phyloP scores from a whole-genome alignment of 2,113 vertebrate species.

The Peromyscus maniculatus region DNA sequence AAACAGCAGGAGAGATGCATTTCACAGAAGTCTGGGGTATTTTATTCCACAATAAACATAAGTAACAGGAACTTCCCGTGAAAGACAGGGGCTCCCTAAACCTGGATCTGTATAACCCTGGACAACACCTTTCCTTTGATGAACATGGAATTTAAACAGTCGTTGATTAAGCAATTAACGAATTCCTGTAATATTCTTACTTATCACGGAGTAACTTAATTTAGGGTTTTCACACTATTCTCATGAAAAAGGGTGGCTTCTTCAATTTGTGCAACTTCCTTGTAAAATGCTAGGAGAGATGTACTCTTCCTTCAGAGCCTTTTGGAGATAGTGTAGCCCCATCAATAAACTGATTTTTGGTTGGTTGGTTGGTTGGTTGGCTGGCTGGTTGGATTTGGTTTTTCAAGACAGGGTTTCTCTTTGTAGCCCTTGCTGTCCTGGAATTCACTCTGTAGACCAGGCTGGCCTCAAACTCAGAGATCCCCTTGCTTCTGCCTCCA shows the following conservation, averaged over 20 bases:
- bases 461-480: not conserved
- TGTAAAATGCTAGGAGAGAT: not conserved
- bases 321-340: not conserved
- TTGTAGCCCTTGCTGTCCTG: not conserved
- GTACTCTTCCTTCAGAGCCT: not conserved
- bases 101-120: not conserved
- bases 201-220: not conserved
- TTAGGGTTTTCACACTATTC: not conserved
- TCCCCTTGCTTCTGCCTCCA: not conserved
- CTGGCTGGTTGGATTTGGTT: not conserved
- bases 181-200: slow-evolving; percentile 18
- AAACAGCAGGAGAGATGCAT: not conserved
- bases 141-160: not conserved
- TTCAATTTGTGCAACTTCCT: slow-evolving; percentile 15
- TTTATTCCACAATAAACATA: not conserved
- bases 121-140: not conserved
- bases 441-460: not conserved
- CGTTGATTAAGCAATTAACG: not conserved
- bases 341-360: not conserved
- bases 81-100: not conserved
- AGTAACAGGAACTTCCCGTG: not conserved
- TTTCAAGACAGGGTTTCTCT: not conserved
- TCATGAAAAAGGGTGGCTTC: not conserved
- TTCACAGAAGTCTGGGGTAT: not conserved
- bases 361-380: not conserved